Conservation (phyloP, 2,797 vertebrate species). For the Brachyalestes nurse region DNA sequence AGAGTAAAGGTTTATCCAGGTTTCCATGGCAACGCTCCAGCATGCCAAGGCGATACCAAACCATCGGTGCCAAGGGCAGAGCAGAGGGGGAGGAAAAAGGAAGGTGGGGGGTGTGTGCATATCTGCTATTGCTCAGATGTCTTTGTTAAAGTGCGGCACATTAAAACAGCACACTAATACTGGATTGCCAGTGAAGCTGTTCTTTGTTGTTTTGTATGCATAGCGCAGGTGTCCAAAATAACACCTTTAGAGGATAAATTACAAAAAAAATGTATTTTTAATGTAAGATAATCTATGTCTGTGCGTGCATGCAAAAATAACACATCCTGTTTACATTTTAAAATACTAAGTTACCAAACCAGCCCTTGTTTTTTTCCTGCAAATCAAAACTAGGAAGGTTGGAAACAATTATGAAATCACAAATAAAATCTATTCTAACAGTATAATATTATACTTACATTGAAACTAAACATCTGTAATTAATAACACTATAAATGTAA, state of each 20-base stretch:
- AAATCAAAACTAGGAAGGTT: neutral
- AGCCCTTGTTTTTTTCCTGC: no score
- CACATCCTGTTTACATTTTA: no score
- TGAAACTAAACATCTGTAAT: neutral
- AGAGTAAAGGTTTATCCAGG: conserved; percentile 82
- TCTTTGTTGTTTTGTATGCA: neutral
- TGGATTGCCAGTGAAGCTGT: neutral
- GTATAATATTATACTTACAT: neutral
- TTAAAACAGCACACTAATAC: neutral
- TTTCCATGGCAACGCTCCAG: conserved; percentile 88
- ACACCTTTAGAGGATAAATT: no score
- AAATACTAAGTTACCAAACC: no score
- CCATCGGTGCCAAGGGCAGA: conserved; percentile 73
- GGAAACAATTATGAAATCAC: no score
- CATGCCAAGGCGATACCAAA: conserved; percentile 73
- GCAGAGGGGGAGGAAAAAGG: conserved; percentile 18
- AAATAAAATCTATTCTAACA: neutral
- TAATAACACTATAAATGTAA: neutral
- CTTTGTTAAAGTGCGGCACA: conserved; percentile 25
- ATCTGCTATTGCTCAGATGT: conserved; percentile 10
- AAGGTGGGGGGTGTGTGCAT: conserved; percentile 42
- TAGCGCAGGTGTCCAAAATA: no score
- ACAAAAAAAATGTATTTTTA: no score
- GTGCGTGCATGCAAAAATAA: no score
- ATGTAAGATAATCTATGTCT: no score